Base-by-base conservation (phyloP, 2,888 invertebrate species). In the Coenonympha arcania region DNA sequence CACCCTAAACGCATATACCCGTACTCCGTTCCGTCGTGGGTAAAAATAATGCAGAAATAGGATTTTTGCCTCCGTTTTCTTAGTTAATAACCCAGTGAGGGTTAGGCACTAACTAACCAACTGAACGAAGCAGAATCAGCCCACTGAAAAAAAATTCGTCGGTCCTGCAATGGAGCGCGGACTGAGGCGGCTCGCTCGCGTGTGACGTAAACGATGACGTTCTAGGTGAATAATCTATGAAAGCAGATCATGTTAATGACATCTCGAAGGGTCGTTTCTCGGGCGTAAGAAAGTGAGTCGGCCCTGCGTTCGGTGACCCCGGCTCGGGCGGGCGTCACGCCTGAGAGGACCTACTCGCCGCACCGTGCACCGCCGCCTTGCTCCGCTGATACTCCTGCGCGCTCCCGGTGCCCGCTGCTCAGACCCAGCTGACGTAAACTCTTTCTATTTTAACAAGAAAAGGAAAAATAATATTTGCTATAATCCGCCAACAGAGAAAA, bases 241-340 rank as follows among this genome's bases (percentile, higher is more conserved):
- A 45, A 36, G 33, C 34, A 60, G 63, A 69, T 66, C 69, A 72
- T 70, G 70, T 72, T 73, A 79, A 74, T 77, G 77, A 78, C 74
- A 78, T 78, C 74, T 76, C 59, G 64, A 67, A 78, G 79, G 81
- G 79, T 76, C 76, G 79, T 67, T 74, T 69, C 73, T 74, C 73
- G 74, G 73, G 68, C 68, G 73, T 66, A 79, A 64, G 80, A 81
- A 79, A 81, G 80, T 61, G 57, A 59, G 72, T 73, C 71, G 73
- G 77, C 76, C 75, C 75, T 75, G 73, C 78, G 84, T 77, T 74
- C 84, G 75, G 72, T 79, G 84, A 84, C 83, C 83, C 78, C 82
- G 75, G 30, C 30, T 13, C 11, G 16, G 74, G 76, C 80, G 64
- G 66, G 82, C 79, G 84, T 73, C 77, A 79, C 73, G 82, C 72